phyloP scores from a whole-genome alignment of 1,140 invertebrate species.

The Polypedilum vanderplanki region DNA sequence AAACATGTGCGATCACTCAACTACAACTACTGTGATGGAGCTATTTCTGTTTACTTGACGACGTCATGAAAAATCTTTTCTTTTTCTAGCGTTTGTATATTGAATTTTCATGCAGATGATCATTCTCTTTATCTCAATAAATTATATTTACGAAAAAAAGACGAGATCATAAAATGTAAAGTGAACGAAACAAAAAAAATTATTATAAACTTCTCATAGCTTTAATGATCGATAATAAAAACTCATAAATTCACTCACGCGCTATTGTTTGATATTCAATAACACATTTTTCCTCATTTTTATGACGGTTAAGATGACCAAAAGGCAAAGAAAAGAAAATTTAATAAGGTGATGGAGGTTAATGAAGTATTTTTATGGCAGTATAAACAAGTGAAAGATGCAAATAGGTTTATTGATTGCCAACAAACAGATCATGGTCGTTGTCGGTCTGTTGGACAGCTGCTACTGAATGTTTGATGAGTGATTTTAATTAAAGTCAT shows the following conservation, averaged over 20 bases:
- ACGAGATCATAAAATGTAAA: not conserved
- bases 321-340: not conserved
- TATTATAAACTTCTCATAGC: not conserved
- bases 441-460: too few species aligned
- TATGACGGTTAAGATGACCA: not conserved
- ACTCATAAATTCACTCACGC: not conserved
- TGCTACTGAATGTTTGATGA: too few species aligned
- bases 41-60: not conserved
- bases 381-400: not conserved
- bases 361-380: conserved; percentile 9
- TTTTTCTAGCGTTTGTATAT: not conserved
- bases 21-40: not conserved
- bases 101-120: conserved; percentile 3
- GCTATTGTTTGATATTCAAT: conserved; percentile 4
- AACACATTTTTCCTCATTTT: not conserved
- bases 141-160: conserved; percentile 4
- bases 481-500: too few species aligned
- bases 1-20: not conserved
- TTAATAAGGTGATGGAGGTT: not conserved
- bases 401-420: not conserved
- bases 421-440: not conserved
- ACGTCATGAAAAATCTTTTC: not conserved
- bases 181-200: not conserved
- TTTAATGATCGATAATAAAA: conserved; percentile 7
- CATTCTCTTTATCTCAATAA: not conserved